Conservation (phyloP, 2,888 invertebrate genomes). For the Cerastis leucographa region DNA sequence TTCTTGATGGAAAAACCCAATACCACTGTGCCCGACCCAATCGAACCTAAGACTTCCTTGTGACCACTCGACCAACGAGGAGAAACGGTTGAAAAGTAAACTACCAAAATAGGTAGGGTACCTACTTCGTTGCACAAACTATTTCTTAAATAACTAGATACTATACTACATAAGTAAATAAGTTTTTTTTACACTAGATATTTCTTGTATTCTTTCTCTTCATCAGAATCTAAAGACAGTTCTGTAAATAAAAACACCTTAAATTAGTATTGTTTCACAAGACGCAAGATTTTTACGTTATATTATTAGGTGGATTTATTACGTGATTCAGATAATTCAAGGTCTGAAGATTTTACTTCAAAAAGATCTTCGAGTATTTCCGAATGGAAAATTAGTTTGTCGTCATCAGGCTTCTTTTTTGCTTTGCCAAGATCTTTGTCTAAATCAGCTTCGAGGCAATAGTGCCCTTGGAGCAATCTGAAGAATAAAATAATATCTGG, state of each 20-base stretch:
- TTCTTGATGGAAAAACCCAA: too few species aligned
- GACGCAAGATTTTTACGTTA: background rate
- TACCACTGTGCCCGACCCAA: too few species aligned
- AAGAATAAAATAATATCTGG: conserved; percentile 9
- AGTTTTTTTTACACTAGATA: conserved; percentile 70
- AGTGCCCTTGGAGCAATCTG: conserved; percentile 83
- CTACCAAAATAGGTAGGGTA: background rate
- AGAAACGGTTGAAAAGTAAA: too few species aligned
- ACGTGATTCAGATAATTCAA: background rate
- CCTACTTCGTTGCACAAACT: background rate
- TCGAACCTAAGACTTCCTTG: too few species aligned
- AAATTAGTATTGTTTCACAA: background rate
- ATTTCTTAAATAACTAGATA: background rate
- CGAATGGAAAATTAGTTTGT: conserved; percentile 11
- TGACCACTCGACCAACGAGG: too few species aligned
- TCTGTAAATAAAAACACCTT: conserved; percentile 70
- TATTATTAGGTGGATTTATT: background rate
- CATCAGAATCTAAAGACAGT: conserved; percentile 76
- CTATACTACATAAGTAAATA: background rate
- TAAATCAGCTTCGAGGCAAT: conserved; percentile 82
- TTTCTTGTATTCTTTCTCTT: conserved; percentile 77
- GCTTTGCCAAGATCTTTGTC: conserved; percentile 40
- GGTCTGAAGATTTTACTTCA: background rate
- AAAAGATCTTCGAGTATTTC: conserved; percentile 21
- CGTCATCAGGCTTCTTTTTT: conserved; percentile 17